Evolutionary conservation across 2,113 vertebrate species (phyloP).

Genomic region (Corvus moneduloides): DNA sequence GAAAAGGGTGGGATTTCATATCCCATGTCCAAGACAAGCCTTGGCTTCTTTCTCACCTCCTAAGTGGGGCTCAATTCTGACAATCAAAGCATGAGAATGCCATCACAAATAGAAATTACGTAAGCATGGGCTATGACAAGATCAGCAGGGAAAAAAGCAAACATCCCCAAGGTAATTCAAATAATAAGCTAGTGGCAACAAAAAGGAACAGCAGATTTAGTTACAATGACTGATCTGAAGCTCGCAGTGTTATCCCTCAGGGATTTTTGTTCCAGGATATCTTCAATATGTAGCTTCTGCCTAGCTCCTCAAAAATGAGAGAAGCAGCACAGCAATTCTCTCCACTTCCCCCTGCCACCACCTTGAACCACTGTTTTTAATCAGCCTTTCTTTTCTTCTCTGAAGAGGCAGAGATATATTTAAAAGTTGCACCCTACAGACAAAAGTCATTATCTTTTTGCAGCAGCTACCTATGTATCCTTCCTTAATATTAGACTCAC

Average conservation of each 20-base stretch:
- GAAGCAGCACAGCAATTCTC: background rate
- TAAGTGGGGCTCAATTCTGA: background rate
- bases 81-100: background rate
- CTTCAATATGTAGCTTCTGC: background rate
- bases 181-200: background rate
- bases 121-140: background rate
- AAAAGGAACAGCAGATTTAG: background rate
- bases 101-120: background rate
- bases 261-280: background rate
- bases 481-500: background rate
- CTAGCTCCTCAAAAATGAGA: background rate
- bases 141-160: background rate
- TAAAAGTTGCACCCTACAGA: background rate
- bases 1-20: background rate
- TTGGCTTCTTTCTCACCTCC: background rate
- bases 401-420: background rate
- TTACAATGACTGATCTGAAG: background rate
- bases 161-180: background rate
- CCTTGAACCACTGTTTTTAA: background rate
- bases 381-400: background rate
- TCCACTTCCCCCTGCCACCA: background rate
- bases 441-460: background rate
- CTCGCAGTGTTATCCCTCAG: accelerated
- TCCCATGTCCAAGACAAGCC: background rate
- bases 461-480: background rate